phyloP scores from a whole-genome alignment of 1,140 invertebrate species.

The Zaprionus vittiger region DNA sequence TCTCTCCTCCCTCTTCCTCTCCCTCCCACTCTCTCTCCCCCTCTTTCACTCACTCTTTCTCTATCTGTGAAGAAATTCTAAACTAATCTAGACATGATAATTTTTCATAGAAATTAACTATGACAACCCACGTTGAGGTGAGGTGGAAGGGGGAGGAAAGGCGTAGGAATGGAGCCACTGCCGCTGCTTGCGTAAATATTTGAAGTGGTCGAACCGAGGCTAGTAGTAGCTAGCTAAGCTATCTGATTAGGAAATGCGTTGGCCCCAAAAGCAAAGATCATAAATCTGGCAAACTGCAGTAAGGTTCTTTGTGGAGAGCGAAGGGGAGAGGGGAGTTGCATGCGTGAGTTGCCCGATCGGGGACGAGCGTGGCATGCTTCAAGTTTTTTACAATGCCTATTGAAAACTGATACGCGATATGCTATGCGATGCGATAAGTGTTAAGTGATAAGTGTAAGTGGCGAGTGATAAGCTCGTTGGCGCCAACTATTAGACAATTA shows the following conservation, averaged over 20 bases:
- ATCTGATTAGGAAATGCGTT: constrained; percentile 31
- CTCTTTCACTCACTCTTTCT: not conserved
- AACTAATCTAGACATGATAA: constrained; percentile 37
- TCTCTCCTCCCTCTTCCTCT: not conserved
- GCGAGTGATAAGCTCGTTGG: constrained; percentile 41
- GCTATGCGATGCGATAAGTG: constrained; percentile 7
- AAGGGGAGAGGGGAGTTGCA: not conserved
- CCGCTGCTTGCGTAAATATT: constrained; percentile 32
- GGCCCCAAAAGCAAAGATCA: constrained; percentile 10
- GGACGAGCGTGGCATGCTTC: constrained; percentile 19
- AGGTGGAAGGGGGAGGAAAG: too few species aligned
- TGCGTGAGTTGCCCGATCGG: not conserved
- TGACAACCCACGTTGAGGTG: not conserved
- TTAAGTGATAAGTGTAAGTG: constrained; percentile 17
- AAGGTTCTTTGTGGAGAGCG: not conserved
- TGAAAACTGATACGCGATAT: constrained; percentile 28
- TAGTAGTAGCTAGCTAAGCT: not conserved
- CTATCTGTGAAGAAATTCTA: constrained; percentile 17
- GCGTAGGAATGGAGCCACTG: not conserved
- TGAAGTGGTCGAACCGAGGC: not conserved
- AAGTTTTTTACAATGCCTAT: constrained; percentile 35
- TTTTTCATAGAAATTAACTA: constrained; percentile 13
- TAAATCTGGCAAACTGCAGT: constrained; percentile 12
- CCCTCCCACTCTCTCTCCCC: not conserved
- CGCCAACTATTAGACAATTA: constrained; percentile 30